Evolutionary conservation across 1,140 invertebrate genomes (phyloP).

Genomic region (Drosophila burlai): DNA sequence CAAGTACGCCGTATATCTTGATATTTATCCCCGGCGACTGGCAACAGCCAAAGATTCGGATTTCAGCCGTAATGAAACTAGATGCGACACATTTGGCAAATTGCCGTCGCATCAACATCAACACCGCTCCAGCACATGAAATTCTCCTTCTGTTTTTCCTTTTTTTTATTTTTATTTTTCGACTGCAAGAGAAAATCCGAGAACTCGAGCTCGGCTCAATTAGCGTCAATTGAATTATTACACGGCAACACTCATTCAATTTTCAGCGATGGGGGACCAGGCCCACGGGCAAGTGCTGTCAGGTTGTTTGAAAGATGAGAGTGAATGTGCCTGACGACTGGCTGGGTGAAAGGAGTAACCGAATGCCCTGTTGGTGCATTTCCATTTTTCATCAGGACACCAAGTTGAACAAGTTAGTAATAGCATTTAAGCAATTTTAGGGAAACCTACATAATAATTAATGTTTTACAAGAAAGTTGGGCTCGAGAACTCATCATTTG

Average conservation of each 20-base stretch:
- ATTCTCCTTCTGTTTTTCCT: constrained; percentile 1
- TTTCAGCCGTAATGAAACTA: constrained; percentile 52
- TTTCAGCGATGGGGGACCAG: constrained; percentile 49
- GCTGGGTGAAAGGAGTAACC: background rate
- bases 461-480: background rate
- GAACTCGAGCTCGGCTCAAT: constrained; percentile 71
- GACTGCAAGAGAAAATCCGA: constrained; percentile 65
- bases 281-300: constrained; percentile 23
- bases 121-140: constrained; percentile 46
- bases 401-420: background rate
- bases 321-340: background rate
- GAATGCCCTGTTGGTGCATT: background rate
- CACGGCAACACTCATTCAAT: constrained; percentile 81
- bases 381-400: background rate
- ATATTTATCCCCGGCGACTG: constrained; percentile 11
- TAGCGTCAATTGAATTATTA: constrained; percentile 82
- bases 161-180: constrained; percentile 31
- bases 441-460: background rate
- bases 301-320: constrained; percentile 18
- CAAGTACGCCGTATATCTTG: constrained; percentile 35
- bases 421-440: too few species aligned
- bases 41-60: constrained; percentile 25
- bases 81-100: constrained; percentile 80
- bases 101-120: constrained; percentile 54
- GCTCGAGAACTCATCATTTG: background rate